phyloP scores from a whole-genome alignment of 2,888 invertebrate species.

The Cephus nigrinus region DNA sequence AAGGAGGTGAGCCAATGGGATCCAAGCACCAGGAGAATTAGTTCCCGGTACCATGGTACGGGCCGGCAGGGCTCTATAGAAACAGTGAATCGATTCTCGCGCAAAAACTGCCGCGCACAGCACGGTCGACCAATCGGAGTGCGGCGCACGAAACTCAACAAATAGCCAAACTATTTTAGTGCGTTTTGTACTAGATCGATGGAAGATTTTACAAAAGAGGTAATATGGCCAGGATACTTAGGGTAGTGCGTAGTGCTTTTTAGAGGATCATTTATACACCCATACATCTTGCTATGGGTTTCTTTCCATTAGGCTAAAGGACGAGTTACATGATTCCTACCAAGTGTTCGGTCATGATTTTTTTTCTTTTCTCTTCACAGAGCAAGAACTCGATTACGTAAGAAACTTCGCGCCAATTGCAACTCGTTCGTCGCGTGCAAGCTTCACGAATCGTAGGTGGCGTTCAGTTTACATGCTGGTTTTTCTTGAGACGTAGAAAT shows the following conservation, averaged over 20 bases:
- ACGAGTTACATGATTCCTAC: neutral
- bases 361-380: neutral
- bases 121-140: conserved; percentile 31
- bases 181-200: neutral
- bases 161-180: conserved; percentile 25
- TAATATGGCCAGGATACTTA: neutral
- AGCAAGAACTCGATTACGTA: neutral
- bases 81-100: conserved; percentile 47
- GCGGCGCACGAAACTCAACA: conserved; percentile 16
- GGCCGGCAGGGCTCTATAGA: conserved; percentile 34
- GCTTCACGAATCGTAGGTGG: neutral
- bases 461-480: neutral
- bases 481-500: neutral
- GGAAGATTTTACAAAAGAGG: neutral
- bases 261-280: neutral
- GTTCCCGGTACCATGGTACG: conserved; percentile 5
- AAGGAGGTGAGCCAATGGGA: conserved; percentile 28
- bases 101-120: conserved; percentile 40
- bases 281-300: neutral
- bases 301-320: neutral
- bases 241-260: neutral
- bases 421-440: neutral
- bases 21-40: conserved; percentile 29
- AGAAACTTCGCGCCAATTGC: neutral
- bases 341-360: neutral